Base-by-base conservation (phyloP, 1,140 invertebrate species). In the Drosophila grimshawi region DNA sequence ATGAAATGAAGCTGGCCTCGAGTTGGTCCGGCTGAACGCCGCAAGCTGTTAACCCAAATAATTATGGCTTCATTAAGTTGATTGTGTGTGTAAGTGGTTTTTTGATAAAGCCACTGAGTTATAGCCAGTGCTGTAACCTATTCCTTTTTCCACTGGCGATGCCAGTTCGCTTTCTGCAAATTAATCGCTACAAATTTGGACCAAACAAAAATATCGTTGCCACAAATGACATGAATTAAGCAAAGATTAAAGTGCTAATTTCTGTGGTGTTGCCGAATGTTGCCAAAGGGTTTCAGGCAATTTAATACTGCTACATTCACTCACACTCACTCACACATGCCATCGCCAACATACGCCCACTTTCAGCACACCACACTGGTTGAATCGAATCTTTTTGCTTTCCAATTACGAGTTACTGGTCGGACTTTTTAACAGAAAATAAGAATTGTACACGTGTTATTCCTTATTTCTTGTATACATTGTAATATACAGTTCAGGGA, bases 1-100 rank as follows among this genome's bases (percentile, higher is more conserved):
- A 77, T 80, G 51, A 74, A 77, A 56, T 68, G 62, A 86, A 67
- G 37, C 57, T 73, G 74, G 35, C 45, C 51, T 7, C 51, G 5
- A 5, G 39, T 53, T 27, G 33, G 33, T 64, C 59, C 48, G 55
- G 39, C 32, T 61, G 63, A 48, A 27, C 56, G 77, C 81, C 75
- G 74, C 81, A 89, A 89, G 85, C 85, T 89, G 85, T 89, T 89
- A 90, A 89, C 85, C 85, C 85, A 89, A 89, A 89, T 89, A 89
- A 89, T 89, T 89, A 89, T 86, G 81, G 85, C 85, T 89, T 89
- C 85, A 89, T 89, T 89, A 89, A 89, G 67, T 89, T 89, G 76
- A 89, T 89, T 89, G 85, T 89, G 80, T 88, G 85, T 88, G 85
- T 85, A 83, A 86, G 83, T 86, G 83, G 83, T 88, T 86, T 86